phyloP scores from a whole-genome alignment of 1,140 invertebrate species.

The honey bee (Apis mellifera) region Amel_HAv3.1 CM009936.2:7479001-7479500 shows the following conservation, averaged over 20 bases:
- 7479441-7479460: background rate
- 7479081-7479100: too few relatives aligned
- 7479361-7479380: background rate
- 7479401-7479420: background rate
- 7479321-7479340: background rate
- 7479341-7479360: background rate
- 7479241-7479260: conserved; percentile 10
- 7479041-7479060: too few relatives aligned
- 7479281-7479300: conserved; percentile 9
- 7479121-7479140: conserved; percentile 2
- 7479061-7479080: too few relatives aligned
- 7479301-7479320: conserved; percentile 21
- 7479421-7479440: background rate
- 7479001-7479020: too few relatives aligned
- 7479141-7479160: conserved; percentile 7
- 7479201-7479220: conserved; percentile 11
- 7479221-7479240: conserved; percentile 33
- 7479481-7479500: conserved; percentile 16
- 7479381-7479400: too few relatives aligned
- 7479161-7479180: conserved; percentile 31
- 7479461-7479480: conserved; percentile 30
- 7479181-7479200: conserved; percentile 24
- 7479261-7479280: background rate
- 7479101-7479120: background rate
- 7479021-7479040: too few relatives aligned